Evolutionary conservation across 2,888 invertebrate genomes (phyloP).

Genomic region (Phalera bucephala): DNA sequence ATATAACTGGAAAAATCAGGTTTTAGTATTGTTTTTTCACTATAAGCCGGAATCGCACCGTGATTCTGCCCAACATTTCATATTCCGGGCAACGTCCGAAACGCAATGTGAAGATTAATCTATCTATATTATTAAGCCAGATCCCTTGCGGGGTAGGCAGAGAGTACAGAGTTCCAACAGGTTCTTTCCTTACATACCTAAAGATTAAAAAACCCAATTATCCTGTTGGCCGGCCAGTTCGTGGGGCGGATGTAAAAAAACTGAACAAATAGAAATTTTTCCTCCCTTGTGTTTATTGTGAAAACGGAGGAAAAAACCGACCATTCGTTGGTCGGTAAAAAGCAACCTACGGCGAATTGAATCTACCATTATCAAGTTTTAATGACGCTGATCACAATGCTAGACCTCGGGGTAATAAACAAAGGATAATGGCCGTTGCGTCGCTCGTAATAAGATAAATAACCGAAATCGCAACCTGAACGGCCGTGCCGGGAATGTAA

Average conservation of each 20-base stretch:
- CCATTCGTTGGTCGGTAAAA: constrained; percentile 50
- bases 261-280: constrained; percentile 32
- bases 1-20: too few relatives aligned
- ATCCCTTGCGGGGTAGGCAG: too few relatives aligned
- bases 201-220: constrained; percentile 35
- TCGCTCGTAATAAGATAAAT: constrained; percentile 63
- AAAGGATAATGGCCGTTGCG: constrained; percentile 63
- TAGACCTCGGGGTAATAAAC: constrained; percentile 41
- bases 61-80: constrained; percentile 6
- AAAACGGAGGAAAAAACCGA: constrained; percentile 45
- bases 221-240: too few relatives aligned
- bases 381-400: constrained; percentile 67
- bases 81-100: constrained; percentile 11
- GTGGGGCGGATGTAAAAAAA: too few relatives aligned
- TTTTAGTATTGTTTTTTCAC: too few relatives aligned
- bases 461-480: constrained; percentile 53
- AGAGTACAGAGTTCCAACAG: too few relatives aligned
- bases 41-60: too few relatives aligned
- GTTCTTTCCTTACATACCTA: too few relatives aligned
- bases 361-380: constrained; percentile 75
- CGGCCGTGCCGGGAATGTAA: too few relatives aligned
- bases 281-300: constrained; percentile 41
- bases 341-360: too few relatives aligned
- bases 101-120: too few relatives aligned
- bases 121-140: too few relatives aligned